A percentile compares a stretch with the other conserved stretches of the same genome.
phyloP scores from a whole-genome alignment of 2,113 vertebrate species.

The Xenus cinereus region DNA sequence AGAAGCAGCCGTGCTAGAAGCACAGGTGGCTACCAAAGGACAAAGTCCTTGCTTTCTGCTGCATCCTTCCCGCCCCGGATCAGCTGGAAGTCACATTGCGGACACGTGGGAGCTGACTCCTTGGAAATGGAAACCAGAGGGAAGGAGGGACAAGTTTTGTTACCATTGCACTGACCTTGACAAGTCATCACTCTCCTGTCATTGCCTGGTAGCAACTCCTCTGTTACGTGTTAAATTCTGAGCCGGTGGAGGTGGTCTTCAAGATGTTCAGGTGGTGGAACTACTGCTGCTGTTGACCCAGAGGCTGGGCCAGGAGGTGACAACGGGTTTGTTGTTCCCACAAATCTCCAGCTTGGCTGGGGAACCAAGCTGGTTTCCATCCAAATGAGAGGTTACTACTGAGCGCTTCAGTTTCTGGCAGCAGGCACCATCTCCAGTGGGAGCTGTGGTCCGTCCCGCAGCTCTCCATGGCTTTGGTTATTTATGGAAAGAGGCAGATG shows the following conservation, averaged over 20 bases:
- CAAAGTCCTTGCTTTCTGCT: not conserved
- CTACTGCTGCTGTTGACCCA: not conserved
- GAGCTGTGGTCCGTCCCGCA: not conserved
- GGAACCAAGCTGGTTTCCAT: not conserved
- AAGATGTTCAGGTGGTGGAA: not conserved
- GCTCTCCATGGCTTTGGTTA: not conserved
- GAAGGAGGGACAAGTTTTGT: conserved; percentile 1
- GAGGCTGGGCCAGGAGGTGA: not conserved
- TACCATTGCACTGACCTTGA: conserved; percentile 56
- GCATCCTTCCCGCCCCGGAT: not conserved
- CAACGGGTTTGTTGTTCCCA: not conserved
- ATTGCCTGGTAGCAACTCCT: not conserved
- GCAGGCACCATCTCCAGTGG: not conserved
- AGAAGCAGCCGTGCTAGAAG: conserved; percentile 53
- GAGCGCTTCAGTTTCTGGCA: not conserved
- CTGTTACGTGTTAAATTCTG: not conserved
- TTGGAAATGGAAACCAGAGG: conserved; percentile 70
- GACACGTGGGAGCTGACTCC: conserved; percentile 63
- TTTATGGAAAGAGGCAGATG: not conserved
- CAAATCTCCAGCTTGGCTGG: not conserved
- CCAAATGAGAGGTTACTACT: not conserved
- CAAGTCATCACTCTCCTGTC: not conserved
- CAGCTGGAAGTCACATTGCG: conserved; percentile 48
- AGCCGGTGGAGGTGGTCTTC: not conserved
- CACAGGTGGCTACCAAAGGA: conserved; percentile 60